A percentile compares a stretch with the other conserved stretches of the same genome.
phyloP scores from a whole-genome alignment of 2,888 invertebrate genomes.

The Portevinia maculata region DNA sequence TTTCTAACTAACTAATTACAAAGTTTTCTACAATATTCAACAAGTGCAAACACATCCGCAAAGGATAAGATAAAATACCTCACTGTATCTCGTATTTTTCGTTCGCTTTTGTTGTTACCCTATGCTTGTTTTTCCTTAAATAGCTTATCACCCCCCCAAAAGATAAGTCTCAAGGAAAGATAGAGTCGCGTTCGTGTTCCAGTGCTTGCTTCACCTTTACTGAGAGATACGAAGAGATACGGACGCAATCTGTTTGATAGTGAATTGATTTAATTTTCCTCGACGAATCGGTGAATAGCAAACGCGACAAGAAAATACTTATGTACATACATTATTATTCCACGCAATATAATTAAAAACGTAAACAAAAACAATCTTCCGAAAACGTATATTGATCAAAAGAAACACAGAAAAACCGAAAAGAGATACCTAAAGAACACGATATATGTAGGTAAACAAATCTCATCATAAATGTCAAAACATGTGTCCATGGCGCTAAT shows the following conservation, averaged over 20 bases:
- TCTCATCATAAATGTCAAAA: conserved; percentile 70
- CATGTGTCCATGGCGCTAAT: conserved; percentile 65
- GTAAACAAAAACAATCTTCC: conserved; percentile 60
- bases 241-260: conserved; percentile 14
- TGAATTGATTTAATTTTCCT: conserved; percentile 28
- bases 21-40: conserved; percentile 59
- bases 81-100: background rate
- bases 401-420: conserved; percentile 3
- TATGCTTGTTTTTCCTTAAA: conserved; percentile 27
- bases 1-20: conserved; percentile 53
- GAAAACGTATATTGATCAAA: conserved; percentile 42
- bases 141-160: conserved; percentile 57
- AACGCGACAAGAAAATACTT: conserved; percentile 7
- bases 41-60: conserved; percentile 68
- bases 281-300: conserved; percentile 1
- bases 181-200: conserved; percentile 43
- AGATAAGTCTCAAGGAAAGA: conserved; percentile 61
- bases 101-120: no score
- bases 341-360: conserved; percentile 39
- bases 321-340: conserved; percentile 19
- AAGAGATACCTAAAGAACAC: conserved; percentile 39
- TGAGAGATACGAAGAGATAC: conserved; percentile 1
- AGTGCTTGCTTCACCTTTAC: conserved; percentile 30
- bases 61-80: conserved; percentile 67
- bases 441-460: conserved; percentile 62